Evolutionary conservation across 2,888 invertebrate species (phyloP), one percentile per base, ranked within the genome.

Genomic region (Laspeyria flexula): DNA sequence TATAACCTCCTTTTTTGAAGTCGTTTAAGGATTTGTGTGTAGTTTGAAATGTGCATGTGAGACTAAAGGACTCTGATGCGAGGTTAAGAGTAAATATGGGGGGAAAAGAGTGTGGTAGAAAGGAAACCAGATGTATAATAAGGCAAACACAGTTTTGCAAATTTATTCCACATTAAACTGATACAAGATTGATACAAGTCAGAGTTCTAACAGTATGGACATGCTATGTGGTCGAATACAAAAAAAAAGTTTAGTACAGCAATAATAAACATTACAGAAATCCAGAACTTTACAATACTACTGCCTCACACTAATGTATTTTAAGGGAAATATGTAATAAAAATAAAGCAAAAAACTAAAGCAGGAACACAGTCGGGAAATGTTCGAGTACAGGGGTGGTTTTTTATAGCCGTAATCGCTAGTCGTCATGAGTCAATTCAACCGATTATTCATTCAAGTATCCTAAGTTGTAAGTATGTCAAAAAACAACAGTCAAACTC

Each of bases 141-240:
- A 92, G 91, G 91, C 92, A 92, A 92, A 92, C 91, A 92, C 91
- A 91, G 90, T 91, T 92, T 91, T 91, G 90, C 91, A 91, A 91
- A 90, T 92, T 92, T 92, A 92, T 90, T 92, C 90, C 91, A 92
- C 90, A 86, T 87, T 90, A 86, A 89, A 91, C 90, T 92, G 91
- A 90, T 91, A 92, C 89, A 90, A 90, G 88, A 83, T 90, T 88
- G 90, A 88, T 91, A 90, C 87, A 89, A 89, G 88, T 87, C 86
- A 85, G 88, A 88, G 81, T 78, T 86, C 89, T 90, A 90, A 90
- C 87, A 90, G 89, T 90, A 88, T 75, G 90, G 88, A 81, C 87
- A 89, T 89, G 88, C 87, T 87, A 88, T 83, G 88, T 86, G 88
- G 88, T 84, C 81, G 84, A 87, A 84, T 88, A 90, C 88, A 90